Evolutionary conservation across 2,888 invertebrate genomes (phyloP), one percentile per base, ranked within the genome.

Genomic region (Erebia palarica): DNA sequence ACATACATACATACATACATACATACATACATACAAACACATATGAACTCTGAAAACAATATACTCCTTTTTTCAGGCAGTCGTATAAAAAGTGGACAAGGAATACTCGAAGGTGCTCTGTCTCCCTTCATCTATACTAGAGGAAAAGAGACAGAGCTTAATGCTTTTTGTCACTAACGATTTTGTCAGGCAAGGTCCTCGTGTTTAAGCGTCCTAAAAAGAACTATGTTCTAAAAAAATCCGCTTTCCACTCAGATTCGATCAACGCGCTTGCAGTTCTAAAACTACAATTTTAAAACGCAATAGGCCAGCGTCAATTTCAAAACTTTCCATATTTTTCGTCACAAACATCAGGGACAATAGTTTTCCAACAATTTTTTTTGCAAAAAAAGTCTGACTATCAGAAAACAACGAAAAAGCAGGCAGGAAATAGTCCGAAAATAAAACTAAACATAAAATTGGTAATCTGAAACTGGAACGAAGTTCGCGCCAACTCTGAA

Each of bases 401-500:
- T 27, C 3, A n/a, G 44, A 44, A 21, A 21, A 66, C 44, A 67
- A 64, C 47, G 58, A 47, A 49, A 63, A 63, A 63, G 66, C 66
- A 64, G 67, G n/a, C 63, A 44, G 53, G 64, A 61, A 59, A 59
- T 64, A 57, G 55, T 58, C 49, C 47, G 59, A 71, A 69, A 69
- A 61, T 67, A 55, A 69, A 69, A 73, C 57, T 66, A 73, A 73
- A 69, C 65, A 66, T 63, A 53, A 73, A 74, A 73, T 72, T 64
- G 68, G 71, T 71, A 65, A 69, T 66, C 51, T 68, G 69, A 71
- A 71, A 63, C 65, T 73, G 51, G 57, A 53, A 42, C 60, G 58
- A 70, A 70, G 69, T 69, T 70, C 67, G 66, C 69, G 73, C 76
- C 75, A 80, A 79, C 76, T 81, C 74, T 73, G 65, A 77, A 79